Percentiles rank a stretch among this genome's conserved stretches.
These are phyloP conservation scores for Formica aserva DNA, from an alignment of 2,888 invertebrate species.

Conservation along the genomic window DNA sequence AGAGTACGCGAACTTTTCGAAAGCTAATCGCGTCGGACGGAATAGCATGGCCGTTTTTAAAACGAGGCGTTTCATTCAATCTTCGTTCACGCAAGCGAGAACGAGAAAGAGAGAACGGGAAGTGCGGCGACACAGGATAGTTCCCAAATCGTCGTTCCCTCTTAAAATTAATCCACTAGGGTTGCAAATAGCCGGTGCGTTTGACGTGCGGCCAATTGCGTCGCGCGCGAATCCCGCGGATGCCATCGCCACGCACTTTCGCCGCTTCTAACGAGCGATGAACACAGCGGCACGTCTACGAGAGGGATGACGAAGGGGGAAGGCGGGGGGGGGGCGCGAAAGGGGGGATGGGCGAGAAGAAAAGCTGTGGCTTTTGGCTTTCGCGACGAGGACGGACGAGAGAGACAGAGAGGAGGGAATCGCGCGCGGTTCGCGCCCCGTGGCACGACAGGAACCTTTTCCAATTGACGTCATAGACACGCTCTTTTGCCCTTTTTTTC, in stretches of 20 bases:
- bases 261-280: conserved; percentile 68
- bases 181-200: conserved; percentile 78
- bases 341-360: conserved; percentile 23
- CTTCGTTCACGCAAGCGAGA: not conserved
- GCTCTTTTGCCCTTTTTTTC: conserved; percentile 78
- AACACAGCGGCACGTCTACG: conserved; percentile 50
- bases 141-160: conserved; percentile 72
- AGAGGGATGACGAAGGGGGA: conserved; percentile 50
- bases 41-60: not conserved
- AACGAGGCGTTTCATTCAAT: conserved; percentile 26
- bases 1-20: not conserved
- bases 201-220: conserved; percentile 80
- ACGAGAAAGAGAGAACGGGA: conserved; percentile 28
- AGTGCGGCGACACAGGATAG: conserved; percentile 43
- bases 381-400: conserved; percentile 24
- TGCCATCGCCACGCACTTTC: conserved; percentile 70
- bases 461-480: conserved; percentile 85
- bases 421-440: conserved; percentile 69
- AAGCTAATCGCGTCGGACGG: not conserved
- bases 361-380: conserved; percentile 18
- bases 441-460: conserved; percentile 82
- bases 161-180: conserved; percentile 79
- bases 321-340: not conserved
- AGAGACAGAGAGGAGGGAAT: conserved; percentile 52
- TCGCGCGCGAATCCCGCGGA: conserved; percentile 72